Percentiles rank a stretch among this genome's conserved stretches.
Evolutionary conservation across 2,113 vertebrate genomes (phyloP).

Genomic region (Neolamprologus ventralis): DNA sequence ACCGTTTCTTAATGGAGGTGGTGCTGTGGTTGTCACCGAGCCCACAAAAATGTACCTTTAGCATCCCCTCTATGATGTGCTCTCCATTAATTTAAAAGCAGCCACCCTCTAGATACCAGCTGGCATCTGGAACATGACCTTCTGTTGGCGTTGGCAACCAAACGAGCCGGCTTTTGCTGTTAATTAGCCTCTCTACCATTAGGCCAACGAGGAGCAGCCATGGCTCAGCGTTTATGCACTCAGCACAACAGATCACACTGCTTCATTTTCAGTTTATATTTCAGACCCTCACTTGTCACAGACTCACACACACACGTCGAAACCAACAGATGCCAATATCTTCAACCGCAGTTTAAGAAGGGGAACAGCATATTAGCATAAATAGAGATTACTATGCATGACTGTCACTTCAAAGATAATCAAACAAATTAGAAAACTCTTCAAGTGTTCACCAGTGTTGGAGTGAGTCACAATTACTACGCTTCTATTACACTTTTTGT

Average conservation of each 20-base stretch:
- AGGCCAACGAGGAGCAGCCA: slow-evolving; percentile 19
- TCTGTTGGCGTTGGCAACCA: slow-evolving; percentile 39
- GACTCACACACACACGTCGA: neutral
- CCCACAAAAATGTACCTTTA: neutral
- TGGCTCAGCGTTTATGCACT: slow-evolving; percentile 7
- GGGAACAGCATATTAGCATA: slow-evolving; percentile 44
- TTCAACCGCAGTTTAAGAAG: slow-evolving; percentile 12
- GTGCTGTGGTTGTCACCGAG: neutral
- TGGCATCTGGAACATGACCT: slow-evolving; percentile 40
- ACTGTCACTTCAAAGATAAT: slow-evolving; percentile 65
- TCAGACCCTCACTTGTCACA: neutral
- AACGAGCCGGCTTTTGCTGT: slow-evolving; percentile 12
- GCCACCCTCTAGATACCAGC: slow-evolving; percentile 30
- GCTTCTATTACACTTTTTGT: slow-evolving; percentile 27
- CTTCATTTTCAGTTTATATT: slow-evolving; percentile 25
- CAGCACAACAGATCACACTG: slow-evolving; percentile 12
- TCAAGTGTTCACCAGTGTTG: slow-evolving; percentile 44
- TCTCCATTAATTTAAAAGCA: slow-evolving; percentile 39
- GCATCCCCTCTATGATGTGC: neutral
- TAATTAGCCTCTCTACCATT: slow-evolving; percentile 37
- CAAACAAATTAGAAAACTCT: slow-evolving; percentile 57
- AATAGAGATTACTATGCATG: slow-evolving; percentile 54
- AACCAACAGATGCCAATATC: slow-evolving; percentile 31
- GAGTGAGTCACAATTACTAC: slow-evolving; percentile 53
- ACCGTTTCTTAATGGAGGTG: neutral